phyloP scores from a whole-genome alignment of 2,113 vertebrate species.

The Nicator chloris region DNA sequence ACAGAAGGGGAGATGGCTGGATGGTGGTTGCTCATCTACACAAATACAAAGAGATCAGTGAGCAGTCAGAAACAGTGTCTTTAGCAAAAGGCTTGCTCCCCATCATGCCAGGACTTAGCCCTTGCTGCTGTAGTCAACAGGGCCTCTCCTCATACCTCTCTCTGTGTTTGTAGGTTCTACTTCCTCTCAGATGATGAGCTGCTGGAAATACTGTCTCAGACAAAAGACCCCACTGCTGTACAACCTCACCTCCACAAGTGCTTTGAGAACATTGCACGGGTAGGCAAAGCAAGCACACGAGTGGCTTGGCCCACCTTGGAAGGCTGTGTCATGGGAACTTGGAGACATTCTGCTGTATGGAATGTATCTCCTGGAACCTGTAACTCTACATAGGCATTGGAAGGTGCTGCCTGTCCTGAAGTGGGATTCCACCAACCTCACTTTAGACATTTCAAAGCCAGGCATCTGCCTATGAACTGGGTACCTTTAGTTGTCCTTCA shows the following conservation, averaged over 20 bases:
- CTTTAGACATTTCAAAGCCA: not conserved
- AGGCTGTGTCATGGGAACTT: not conserved
- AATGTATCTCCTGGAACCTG: not conserved
- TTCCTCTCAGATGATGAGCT: conserved; percentile 94
- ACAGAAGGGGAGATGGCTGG: not conserved
- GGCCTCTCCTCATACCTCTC: not conserved
- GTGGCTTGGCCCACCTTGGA: not conserved
- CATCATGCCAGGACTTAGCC: not conserved
- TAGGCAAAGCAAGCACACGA: conserved; percentile 1
- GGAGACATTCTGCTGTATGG: not conserved
- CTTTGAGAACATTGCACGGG: conserved; percentile 88
- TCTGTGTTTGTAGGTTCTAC: conserved; percentile 81
- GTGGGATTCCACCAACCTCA: not conserved
- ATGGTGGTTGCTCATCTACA: not conserved
- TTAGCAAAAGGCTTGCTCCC: not conserved
- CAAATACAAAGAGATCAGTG: not conserved
- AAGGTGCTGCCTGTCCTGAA: not conserved
- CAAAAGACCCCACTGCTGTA: conserved; percentile 89
- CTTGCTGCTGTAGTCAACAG: not conserved
- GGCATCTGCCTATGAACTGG: not conserved
- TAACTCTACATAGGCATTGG: not conserved
- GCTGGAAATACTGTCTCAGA: conserved; percentile 90
- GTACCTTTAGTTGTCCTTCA: not conserved
- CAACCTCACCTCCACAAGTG: conserved; percentile 91
- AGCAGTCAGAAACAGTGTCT: not conserved